Base-by-base conservation (phyloP, 1,140 invertebrate genomes). In the Lutraria rhynchaena region DNA sequence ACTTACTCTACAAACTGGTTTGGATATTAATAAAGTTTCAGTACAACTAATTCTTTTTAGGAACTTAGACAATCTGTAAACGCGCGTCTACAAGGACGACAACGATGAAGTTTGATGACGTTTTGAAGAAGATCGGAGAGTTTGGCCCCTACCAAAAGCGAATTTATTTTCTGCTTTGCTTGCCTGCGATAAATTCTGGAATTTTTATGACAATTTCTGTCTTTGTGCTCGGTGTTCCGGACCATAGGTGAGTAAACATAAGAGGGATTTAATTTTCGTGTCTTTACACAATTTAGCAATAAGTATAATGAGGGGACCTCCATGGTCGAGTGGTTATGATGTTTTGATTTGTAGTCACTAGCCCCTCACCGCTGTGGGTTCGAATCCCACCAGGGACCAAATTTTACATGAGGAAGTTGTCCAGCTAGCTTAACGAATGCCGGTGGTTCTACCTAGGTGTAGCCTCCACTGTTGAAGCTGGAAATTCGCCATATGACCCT, bases 141-240 rank as follows among this genome's bases (percentile, higher is more conserved):
- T 98, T 98, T 89, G 97, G 97, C n/a, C 92, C 94, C 57, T 98
- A 97, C 91, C 97, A 98, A 89, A 95, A 95, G 87, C 93, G 96
- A 9, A 91, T 98, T 0, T 98, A 97, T 89, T 89, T 96, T 7
- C 91, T 96, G 84, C 96, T 98, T 95, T 96, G 95, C 86, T 89
- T 96, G 41, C 95, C 95, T 4, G 94, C 95, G 1, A 95, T 96
- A 86, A 93, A 94, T 22, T 95, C 95, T 89, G 95, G 95, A 24
- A 95, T 96, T 86, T 95, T 96, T 87, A 96, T 96, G 89, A 31
- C 69, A 5, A 57, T 78, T n/a, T 69, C 81, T 1, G 80, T 82
- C 11, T 85, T 96, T 90, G 91, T 86, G 15, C 49, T 82, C 29
- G 83, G 67, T 33, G 77, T 84, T 31, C 86, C 86, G 0, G 53